These are phyloP conservation scores for Abramis brama DNA, from an alignment of 2,113 vertebrate genomes.

Conservation along the genomic window DNA sequence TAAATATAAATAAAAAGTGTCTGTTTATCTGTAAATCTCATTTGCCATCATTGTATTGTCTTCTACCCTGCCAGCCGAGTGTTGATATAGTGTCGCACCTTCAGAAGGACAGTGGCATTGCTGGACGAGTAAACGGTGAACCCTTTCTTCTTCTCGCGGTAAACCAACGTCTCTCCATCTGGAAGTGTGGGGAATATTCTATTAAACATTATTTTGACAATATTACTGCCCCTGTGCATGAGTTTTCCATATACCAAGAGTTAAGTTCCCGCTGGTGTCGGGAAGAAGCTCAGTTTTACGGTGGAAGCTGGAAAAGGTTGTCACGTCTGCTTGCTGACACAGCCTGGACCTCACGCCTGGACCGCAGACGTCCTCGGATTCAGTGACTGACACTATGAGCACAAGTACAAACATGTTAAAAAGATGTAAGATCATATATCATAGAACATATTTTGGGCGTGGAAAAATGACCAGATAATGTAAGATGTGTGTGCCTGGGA, in stretches of 20 bases:
- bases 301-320: constrained; percentile 64
- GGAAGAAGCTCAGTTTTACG: constrained; percentile 72
- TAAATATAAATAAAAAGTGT: not conserved
- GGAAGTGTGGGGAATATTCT: not conserved
- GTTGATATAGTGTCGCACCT: constrained; percentile 43
- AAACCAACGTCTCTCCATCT: constrained; percentile 54
- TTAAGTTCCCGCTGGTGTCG: constrained; percentile 57
- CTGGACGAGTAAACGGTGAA: constrained; percentile 37
- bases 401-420: not conserved
- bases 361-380: constrained; percentile 60
- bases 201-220: not conserved
- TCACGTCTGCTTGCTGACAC: constrained; percentile 68
- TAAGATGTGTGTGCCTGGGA: too few relatives aligned
- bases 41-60: not conserved
- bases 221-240: not conserved
- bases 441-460: not conserved
- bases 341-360: constrained; percentile 68
- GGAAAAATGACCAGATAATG: not conserved
- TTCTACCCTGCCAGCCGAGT: too few relatives aligned
- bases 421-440: too few relatives aligned
- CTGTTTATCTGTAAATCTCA: not conserved
- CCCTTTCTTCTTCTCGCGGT: not conserved
- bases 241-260: constrained; percentile 45
- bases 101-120: constrained; percentile 39
- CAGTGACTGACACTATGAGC: not conserved